A percentile compares a stretch with the other conserved stretches of the same genome.
phyloP scores from a whole-genome alignment of 2,888 invertebrate genomes.

The Lacanobia oleracea region DNA sequence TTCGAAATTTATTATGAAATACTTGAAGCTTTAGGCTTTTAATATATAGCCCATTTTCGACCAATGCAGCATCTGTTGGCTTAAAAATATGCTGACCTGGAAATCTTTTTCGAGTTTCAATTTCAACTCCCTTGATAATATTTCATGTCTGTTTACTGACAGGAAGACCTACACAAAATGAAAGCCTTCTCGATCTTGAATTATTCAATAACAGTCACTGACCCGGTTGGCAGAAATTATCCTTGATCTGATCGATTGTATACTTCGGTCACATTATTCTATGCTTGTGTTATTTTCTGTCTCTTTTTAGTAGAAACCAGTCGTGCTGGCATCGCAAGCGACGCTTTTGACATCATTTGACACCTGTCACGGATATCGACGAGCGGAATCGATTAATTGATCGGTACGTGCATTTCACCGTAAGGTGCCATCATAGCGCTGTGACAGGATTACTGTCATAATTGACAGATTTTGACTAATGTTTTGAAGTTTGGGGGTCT shows the following conservation, averaged over 20 bases:
- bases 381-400: conserved; percentile 50
- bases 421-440: conserved; percentile 40
- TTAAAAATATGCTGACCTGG: background rate
- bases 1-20: background rate
- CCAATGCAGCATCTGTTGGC: background rate
- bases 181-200: conserved; percentile 38
- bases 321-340: conserved; percentile 34
- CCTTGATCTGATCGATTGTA: conserved; percentile 42
- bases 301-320: conserved; percentile 37
- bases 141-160: background rate
- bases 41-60: background rate
- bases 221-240: conserved; percentile 28
- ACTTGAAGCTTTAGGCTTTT: background rate
- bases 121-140: background rate
- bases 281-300: conserved; percentile 29
- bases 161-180: conserved; percentile 4
- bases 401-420: conserved; percentile 40
- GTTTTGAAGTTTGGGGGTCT: conserved; percentile 9
- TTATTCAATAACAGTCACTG: conserved; percentile 45
- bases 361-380: conserved; percentile 58
- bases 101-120: background rate
- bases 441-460: conserved; percentile 32
- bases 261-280: conserved; percentile 35
- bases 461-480: conserved; percentile 16
- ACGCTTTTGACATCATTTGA: conserved; percentile 59